phyloP scores from a whole-genome alignment of 1,140 invertebrate genomes.

The Drosophila prosaltans region DNA sequence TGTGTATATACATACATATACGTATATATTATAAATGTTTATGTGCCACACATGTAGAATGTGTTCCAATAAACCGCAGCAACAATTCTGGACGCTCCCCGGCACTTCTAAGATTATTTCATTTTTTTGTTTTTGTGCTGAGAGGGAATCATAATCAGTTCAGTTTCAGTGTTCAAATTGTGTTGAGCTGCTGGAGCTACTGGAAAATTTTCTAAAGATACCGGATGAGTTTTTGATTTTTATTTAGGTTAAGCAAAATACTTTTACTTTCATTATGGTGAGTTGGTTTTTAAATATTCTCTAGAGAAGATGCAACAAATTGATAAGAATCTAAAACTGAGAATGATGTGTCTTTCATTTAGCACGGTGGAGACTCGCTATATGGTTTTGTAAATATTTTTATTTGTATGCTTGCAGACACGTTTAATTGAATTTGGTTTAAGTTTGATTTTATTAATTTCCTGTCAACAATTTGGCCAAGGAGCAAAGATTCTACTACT shows the following conservation, averaged over 20 bases:
- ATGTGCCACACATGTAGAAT: slow-evolving; percentile 66
- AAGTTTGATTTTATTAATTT: background rate
- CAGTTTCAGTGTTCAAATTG: slow-evolving; percentile 23
- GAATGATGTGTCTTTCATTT: background rate
- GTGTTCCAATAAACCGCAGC: slow-evolving; percentile 63
- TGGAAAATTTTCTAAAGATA: slow-evolving; percentile 13
- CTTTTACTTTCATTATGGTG: slow-evolving; percentile 31
- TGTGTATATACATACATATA: background rate
- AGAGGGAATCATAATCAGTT: slow-evolving; percentile 56
- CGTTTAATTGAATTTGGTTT: background rate
- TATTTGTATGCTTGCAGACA: background rate
- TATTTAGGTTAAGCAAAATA: slow-evolving; percentile 16
- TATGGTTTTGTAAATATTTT: background rate
- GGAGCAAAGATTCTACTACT: slow-evolving; percentile 75
- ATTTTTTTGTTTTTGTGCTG: background rate
- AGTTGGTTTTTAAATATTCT: slow-evolving; percentile 1
- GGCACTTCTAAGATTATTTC: slow-evolving; percentile 67
- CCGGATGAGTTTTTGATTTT: slow-evolving; percentile 22
- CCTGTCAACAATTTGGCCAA: slow-evolving; percentile 2
- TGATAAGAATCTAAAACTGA: slow-evolving; percentile 3
- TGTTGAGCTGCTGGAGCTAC: slow-evolving; percentile 23
- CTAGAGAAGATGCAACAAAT: background rate
- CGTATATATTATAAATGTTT: slow-evolving; percentile 20
- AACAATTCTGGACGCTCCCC: slow-evolving; percentile 57
- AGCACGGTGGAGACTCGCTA: background rate